Conservation (phyloP, 2,888 invertebrate species). For the Eristalis pertinax region DNA sequence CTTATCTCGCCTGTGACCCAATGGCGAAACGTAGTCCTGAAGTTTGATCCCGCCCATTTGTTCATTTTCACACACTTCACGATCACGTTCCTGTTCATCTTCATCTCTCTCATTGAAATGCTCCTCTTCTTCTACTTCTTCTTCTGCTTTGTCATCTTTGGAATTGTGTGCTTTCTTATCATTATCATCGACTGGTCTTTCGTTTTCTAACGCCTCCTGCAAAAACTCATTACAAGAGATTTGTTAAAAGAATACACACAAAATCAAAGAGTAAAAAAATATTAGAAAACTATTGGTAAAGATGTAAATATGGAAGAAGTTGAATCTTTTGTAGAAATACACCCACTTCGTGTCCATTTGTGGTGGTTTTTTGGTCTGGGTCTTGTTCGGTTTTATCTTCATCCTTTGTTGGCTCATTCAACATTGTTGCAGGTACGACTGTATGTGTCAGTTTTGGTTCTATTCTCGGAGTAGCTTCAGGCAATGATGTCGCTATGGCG, state of each 20-base stretch:
- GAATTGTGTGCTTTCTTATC: slow-evolving; percentile 23
- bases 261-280: neutral
- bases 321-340: slow-evolving; percentile 63
- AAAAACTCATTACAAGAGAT: slow-evolving; percentile 66
- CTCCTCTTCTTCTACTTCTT: slow-evolving; percentile 2
- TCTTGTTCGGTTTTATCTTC: slow-evolving; percentile 12
- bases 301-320: slow-evolving; percentile 42
- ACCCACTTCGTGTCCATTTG: slow-evolving; percentile 66
- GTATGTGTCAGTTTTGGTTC: slow-evolving; percentile 32
- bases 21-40: slow-evolving; percentile 63
- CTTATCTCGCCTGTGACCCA: slow-evolving; percentile 49
- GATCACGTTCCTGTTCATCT: neutral
- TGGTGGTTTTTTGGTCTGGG: slow-evolving; percentile 7
- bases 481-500: slow-evolving; percentile 17
- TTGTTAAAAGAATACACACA: slow-evolving; percentile 24
- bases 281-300: slow-evolving; percentile 12
- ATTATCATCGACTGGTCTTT: neutral
- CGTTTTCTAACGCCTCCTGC: slow-evolving; percentile 61
- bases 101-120: neutral
- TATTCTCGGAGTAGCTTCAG: slow-evolving; percentile 33
- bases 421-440: slow-evolving; percentile 47
- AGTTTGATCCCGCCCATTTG: slow-evolving; percentile 49
- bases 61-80: neutral
- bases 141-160: neutral
- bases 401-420: neutral